Base-by-base conservation (phyloP, 2,113 vertebrate genomes). In the Lagopus muta region DNA sequence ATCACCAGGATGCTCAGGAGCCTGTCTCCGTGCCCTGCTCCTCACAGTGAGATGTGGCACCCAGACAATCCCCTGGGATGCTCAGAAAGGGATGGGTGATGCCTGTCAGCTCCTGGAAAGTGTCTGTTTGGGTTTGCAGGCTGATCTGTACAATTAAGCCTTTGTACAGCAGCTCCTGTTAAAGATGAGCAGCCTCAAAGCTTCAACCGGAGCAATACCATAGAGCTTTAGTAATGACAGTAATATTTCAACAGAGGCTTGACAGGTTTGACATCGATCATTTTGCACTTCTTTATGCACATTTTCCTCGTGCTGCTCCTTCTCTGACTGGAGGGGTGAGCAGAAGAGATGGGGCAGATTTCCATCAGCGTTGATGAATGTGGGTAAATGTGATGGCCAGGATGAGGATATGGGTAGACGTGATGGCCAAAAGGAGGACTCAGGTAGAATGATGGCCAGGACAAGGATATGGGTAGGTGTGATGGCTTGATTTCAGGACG, bases 11-110 rank as follows among this genome's bases (percentile, higher is more conserved):
- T 40, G 61, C 61, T 64, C 36, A 28, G 25, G 61, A 16, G 61
- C 25, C 34, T 17, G 38, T 38, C 61, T 64, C 38, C 1, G 11
- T 64, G 61, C 61, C 36, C 61, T 22, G 11, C 61, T 64, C 38
- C 25, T 40, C 5, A 17, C 61, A 19, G 38, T 27, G 16, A 64
- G 61, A 40, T 19, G 61, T 64, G 61, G 61, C 61, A 64, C 61
- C 61, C 61, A 64, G 61, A 64, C 3, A 2, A 8, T 43, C 71
- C 14, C 72, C 45, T 0, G 40, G 16, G 72, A 52, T 0, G 0
- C 34, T 36, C 21, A 11, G 52, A 22, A 28, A 22, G 77, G 58
- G 69, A 52, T 38, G 1, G 6, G 81, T 27, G 70, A 71, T 28
- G n/a, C 6, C 79, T 72, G 76, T 71, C 82, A 75, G 17, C 69